Evolutionary conservation across 2,797 vertebrate species (phyloP), one percentile per base, ranked within the genome.

Genomic region (Sebastes goodei): DNA sequence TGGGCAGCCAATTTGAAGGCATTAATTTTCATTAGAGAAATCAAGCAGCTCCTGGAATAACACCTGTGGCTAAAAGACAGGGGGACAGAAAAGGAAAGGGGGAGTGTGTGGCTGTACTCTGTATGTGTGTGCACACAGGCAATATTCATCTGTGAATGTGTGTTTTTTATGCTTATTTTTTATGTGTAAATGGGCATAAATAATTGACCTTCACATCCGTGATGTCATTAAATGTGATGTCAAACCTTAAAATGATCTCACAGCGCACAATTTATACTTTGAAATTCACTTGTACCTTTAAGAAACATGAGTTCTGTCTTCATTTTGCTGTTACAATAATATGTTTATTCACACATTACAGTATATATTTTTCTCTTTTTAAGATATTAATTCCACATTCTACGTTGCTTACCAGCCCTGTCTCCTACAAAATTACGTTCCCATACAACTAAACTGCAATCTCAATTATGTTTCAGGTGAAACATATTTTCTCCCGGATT

Each of bases 1-100:
- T 96, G 83, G 92, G 84, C 71, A 84, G 88, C 85, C 90, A 93
- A 93, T 95, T 94, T 92, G 66, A 94, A 91, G 75, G 67, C 88
- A 95, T 95, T 95, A 10, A 94, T 96, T 95, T 94, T 93, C 92
- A 96, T 96, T 95, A 94, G 86, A 62, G 71, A 81, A 86, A 92
- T 93, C 53, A 91, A 91, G 78, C 88, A 66, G 78, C 84, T 89
- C 78, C 76, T 87, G 74, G 84, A 93, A 88, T 84, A 92, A 84
- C 93, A 94, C 93, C 92, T 95, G 92, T 90, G 93, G 81, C 86
- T 89, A 78, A 80, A 84, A 90, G 73, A 88, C 73, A 80, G 29
- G 33, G 20, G 52, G 78, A 55, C 38, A 7, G 52, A 46, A 46
- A 17, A 17, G 33, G 46, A 69, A 46, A 27, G 15, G 56, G 49